Conservation (phyloP, 2,113 vertebrate genomes). For the Phoxinus phoxinus region DNA sequence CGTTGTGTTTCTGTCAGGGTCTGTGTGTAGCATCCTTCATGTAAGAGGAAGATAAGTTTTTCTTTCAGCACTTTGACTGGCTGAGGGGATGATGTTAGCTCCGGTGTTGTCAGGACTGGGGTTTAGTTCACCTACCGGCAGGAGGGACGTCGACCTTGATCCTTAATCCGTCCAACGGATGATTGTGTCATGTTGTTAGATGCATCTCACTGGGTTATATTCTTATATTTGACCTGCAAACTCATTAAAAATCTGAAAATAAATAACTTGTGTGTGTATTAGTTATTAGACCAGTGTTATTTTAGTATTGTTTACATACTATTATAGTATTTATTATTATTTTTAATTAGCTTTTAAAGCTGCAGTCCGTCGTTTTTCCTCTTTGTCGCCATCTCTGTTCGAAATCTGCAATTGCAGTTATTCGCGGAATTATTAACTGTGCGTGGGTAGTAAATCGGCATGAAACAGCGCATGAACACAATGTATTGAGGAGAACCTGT, state of each 20-base stretch:
- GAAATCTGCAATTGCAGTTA: too few species aligned
- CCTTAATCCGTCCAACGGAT: not conserved
- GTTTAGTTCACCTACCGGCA: not conserved
- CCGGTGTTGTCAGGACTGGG: conserved; percentile 4
- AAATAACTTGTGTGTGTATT: too few species aligned
- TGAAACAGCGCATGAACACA: too few species aligned
- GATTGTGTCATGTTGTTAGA: not conserved
- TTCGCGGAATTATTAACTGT: too few species aligned
- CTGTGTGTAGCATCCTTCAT: conserved; percentile 8
- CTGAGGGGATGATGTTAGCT: not conserved
- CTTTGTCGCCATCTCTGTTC: too few species aligned
- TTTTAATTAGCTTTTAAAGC: too few species aligned
- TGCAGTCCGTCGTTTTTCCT: too few species aligned
- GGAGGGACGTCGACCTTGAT: not conserved
- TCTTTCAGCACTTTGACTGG: conserved; percentile 10
- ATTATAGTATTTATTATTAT: too few species aligned
- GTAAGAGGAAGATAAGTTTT: conserved; percentile 1
- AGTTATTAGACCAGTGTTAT: too few species aligned
- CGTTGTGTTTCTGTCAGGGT: not conserved
- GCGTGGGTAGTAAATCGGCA: too few species aligned
- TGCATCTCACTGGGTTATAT: not conserved
- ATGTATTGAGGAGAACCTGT: too few species aligned
- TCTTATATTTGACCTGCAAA: not conserved
- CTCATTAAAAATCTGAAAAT: not conserved
- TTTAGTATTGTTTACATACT: too few species aligned